Conservation (phyloP, 2,888 invertebrate genomes). For the Synergus laeviventris region DNA sequence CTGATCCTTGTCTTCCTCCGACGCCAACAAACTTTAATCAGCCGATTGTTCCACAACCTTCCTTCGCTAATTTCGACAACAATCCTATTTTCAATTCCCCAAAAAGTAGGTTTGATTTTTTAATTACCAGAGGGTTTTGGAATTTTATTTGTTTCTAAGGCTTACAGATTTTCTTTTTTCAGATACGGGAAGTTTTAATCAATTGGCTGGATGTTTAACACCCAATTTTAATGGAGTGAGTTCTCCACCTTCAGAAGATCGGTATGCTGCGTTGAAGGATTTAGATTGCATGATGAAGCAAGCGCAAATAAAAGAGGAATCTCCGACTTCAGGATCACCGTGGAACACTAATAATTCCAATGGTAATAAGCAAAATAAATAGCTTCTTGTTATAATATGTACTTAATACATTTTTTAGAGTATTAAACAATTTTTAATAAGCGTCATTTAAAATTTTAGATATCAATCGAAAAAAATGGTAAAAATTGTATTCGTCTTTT, state of each 20-base stretch:
- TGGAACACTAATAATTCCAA: constrained; percentile 68
- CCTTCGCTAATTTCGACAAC: constrained; percentile 86
- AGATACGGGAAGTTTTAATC: constrained; percentile 54
- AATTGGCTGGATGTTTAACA: constrained; percentile 55
- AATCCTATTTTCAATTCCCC: constrained; percentile 82
- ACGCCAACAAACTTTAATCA: constrained; percentile 63
- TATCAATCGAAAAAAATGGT: constrained; percentile 7
- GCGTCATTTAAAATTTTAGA: background rate
- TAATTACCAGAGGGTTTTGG: no score
- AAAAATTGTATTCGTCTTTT: constrained; percentile 8
- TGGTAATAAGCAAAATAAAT: constrained; percentile 49
- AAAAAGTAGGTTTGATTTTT: constrained; percentile 47
- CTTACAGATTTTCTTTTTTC: background rate
- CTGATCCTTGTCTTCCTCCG: constrained; percentile 65
- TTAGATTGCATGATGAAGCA: constrained; percentile 84
- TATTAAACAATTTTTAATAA: background rate
- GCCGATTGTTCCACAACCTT: constrained; percentile 73
- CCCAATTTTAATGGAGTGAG: constrained; percentile 67
- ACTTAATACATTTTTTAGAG: background rate
- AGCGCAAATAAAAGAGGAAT: constrained; percentile 70
- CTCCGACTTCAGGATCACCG: constrained; percentile 58
- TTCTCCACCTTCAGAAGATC: constrained; percentile 83
- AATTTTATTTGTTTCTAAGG: background rate
- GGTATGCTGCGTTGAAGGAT: constrained; percentile 96
- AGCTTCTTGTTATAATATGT: no score